Base-by-base conservation (phyloP, 2,113 vertebrate genomes). In the Hoplias malabaricus region DNA sequence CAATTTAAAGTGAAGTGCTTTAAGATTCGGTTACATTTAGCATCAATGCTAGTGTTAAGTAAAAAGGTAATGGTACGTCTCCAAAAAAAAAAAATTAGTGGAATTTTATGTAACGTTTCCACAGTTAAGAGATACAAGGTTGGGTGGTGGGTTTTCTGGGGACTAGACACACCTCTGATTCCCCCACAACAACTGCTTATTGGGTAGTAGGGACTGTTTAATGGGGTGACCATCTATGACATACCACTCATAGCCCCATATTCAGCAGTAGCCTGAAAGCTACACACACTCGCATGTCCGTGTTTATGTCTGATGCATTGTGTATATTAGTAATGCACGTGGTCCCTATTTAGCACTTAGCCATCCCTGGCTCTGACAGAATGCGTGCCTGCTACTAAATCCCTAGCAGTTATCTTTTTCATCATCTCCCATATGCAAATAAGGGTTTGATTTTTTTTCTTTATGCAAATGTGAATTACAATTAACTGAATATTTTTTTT, bases 391-490 rank as follows among this genome's bases (percentile, higher is more conserved):
- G 88, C 88, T 83, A 90, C 90, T 92, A 53, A 93, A 92, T 89
- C 91, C n/a, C 88, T 75, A 71, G 86, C 84, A 87, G 90, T 91
- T 92, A 92, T 92, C 89, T 87, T 87, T 88, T 90, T 90, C 88
- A 91, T 91, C 90, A 91, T 90, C 89, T 90, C 88, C 82, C 88
- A 81, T 92, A 91, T 93, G 92, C 86, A 92, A 93, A 93, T 92
- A 86, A 92, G 89, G 90, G 89, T 91, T 92, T 92, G 90, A 91
- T 92, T 92, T 91, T 90, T 92, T 92, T 91, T 90, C 84, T 67
- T 91, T 85, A 93, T 92, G 89, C 92, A 92, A 92, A 93, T 92
- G 84, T 90, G 91, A 90, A 90, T 93, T 93, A 92, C 89, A 93
- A 91, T 93, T 92, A 92, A 91, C 87, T 79, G 71, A 54, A 56